A percentile compares a stretch with the other conserved stretches of the same genome.
phyloP scores from a whole-genome alignment of 2,113 vertebrate genomes.

The Pterocles orientalis region DNA sequence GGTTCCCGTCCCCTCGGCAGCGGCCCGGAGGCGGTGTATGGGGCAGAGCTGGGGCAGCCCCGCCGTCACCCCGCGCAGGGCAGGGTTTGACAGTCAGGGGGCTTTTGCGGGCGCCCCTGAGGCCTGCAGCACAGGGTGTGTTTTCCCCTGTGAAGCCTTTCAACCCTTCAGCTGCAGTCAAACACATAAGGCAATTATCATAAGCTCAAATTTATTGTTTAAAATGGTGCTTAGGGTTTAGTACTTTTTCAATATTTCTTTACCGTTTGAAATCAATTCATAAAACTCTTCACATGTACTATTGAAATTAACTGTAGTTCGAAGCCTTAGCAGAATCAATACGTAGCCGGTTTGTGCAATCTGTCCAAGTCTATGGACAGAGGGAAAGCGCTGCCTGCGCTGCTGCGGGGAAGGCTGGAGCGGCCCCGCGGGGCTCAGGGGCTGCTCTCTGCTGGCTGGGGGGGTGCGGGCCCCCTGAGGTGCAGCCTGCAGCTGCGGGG shows the following conservation, averaged over 20 bases:
- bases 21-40: rapidly evolving
- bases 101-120: too few species aligned
- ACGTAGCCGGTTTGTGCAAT: background rate
- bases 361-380: rapidly evolving
- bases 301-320: background rate
- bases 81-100: too few species aligned
- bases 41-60: rapidly evolving
- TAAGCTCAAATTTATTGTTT: background rate
- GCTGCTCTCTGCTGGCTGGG: rapidly evolving
- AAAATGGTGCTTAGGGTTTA: background rate
- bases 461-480: rapidly evolving
- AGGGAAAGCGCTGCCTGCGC: background rate
- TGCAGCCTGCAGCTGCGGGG: background rate
- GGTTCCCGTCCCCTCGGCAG: background rate
- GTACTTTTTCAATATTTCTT: conserved; percentile 12
- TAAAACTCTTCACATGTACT: background rate
- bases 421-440: rapidly evolving
- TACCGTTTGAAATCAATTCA: conserved; percentile 18
- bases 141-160: background rate
- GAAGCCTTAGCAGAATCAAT: background rate
- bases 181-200: background rate
- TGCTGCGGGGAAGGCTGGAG: rapidly evolving
- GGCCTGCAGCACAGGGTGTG: rapidly evolving
- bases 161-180: background rate
- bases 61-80: too few species aligned